Conservation (phyloP, 1,140 invertebrate species). For the Diuraphis noxia region DNA sequence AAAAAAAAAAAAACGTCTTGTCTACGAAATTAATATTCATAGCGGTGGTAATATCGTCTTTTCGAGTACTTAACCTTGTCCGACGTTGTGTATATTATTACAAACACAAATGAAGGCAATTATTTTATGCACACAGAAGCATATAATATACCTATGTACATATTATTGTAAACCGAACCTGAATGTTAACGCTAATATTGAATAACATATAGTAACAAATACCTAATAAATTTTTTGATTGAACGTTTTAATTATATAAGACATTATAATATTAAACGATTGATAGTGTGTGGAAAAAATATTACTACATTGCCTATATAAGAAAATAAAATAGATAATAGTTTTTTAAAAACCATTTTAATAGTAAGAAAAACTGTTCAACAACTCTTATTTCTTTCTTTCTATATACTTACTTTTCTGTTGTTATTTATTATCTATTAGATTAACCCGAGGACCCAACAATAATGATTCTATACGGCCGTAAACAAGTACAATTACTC, state of each 20-base stretch:
- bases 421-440: neutral
- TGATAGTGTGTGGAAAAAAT: neutral
- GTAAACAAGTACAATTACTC: neutral
- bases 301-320: no score
- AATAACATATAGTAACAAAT: neutral
- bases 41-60: neutral
- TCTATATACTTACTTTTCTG: neutral
- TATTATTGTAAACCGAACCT: neutral
- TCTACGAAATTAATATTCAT: slow-evolving; percentile 14
- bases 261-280: neutral
- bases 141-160: neutral
- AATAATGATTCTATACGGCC: neutral
- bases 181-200: neutral
- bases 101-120: neutral
- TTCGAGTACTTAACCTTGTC: neutral
- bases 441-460: neutral
- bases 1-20: neutral
- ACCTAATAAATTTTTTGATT: no score
- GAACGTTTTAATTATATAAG: no score
- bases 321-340: neutral
- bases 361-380: neutral
- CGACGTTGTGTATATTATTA: neutral
- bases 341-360: neutral
- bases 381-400: neutral
- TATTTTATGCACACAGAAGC: neutral